Base-by-base conservation (phyloP, 2,888 invertebrate species). In the Sepiola atlantica region DNA sequence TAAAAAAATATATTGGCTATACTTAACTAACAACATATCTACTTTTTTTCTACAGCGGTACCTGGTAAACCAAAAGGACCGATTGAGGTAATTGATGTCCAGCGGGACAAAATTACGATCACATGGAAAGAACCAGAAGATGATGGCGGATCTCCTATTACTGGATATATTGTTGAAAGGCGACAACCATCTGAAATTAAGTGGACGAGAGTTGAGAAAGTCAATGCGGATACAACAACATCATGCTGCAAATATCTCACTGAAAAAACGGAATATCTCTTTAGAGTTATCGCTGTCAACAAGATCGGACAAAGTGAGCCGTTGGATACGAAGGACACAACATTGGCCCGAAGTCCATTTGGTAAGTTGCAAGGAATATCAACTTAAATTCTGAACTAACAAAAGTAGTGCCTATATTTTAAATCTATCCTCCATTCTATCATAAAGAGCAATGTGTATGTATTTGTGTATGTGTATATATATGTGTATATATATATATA, bases 301-400 rank as follows among this genome's bases (percentile, higher is more conserved):
- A 98, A 98, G 96, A 99, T 99, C 6, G 99, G 99, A 10, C 98
- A 98, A 0, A 99, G 99, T 91, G 98, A 99, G 95, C 98, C 99
- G 0, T 95, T 95, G 28, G 95, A 95, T 91, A 94, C 94, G 55
- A 95, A 95, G 94, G 95, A 95, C 12, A 95, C 96, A 18, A 96
- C 95, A 45, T 96, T 95, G 91, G 96, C 96, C 45, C 95, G 95
- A 93, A 95, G 96, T 93, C 95, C 95, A 90, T 94, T 96, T 55
- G 95, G 96, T 96, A 90, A 95, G 96, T 95, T 61, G 35, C 55
- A n/a, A 8, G 45, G 16, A n/a, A 77, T 77, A 32, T 77, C n/a
- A n/a, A n/a, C 77, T 32, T 4, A 18, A n/a, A 77, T 77, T n/a
- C n/a, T 77, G n/a, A n/a, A 45, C 12, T 77, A 32, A 77, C 12